Base-by-base conservation (phyloP, 1,140 invertebrate genomes). In the Stenopsyche tienmushanensis region DNA sequence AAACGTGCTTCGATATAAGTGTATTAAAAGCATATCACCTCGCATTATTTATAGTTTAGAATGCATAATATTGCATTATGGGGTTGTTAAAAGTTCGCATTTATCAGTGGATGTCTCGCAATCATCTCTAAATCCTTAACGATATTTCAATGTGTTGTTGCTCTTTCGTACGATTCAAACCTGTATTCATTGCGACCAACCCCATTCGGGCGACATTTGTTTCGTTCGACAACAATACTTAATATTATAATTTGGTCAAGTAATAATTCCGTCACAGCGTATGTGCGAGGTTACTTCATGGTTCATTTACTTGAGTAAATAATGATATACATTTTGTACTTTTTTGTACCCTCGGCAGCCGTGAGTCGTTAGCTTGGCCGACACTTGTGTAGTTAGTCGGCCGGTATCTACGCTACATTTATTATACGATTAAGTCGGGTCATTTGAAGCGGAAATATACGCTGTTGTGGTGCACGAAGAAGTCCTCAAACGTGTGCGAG, bases 281-380 rank as follows among this genome's bases (percentile, higher is more conserved):
- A 34, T 34, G 29, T 34, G 29, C 29, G 29, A 34, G 29, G 29
- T 34, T 34, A 25, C 45, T 64, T 54, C 58, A 62, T 44, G 67
- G 67, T 69, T 69, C 67, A 69, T 69, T 69, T 69, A 69, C 49
- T 53, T 62, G 63, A 62, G 63, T 65, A 69, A 69, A 69, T 69
- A 69, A 69, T 64, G 55, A 65, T 44, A 64, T 60, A 54, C 21
- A 45, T 41, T 58, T 57, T 44, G 13, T 59, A 18, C 21, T 64
- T 53, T 20, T 55, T 66, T 66, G n/a, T 62, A 25, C 26, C 15
- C 25, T 24, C 15, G 55, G 45, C 20, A 15, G 45, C 20, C 39
- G 9, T 15, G 29, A 24, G 63, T 62, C 65, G 53, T 64, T 59
- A 63, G 52, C 59, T 41, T 26, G 49, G 39, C 60, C 65, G 65